Evolutionary conservation across 2,797 vertebrate species (phyloP).

Genomic region (Artibeus lituratus): DNA sequence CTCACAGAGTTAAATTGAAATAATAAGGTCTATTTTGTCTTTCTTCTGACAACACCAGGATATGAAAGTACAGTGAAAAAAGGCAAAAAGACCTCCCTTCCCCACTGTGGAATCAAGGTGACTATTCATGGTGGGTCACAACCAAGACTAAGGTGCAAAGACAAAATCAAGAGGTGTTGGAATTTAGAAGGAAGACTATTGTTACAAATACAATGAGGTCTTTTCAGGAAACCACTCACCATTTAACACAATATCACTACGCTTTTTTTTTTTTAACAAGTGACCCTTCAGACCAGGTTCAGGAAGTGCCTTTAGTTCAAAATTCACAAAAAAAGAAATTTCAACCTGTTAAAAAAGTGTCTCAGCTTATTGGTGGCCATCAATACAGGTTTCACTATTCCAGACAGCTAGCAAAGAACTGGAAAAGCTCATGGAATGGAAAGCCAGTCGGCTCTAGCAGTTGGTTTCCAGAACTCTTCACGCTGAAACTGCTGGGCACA

Average conservation of each 20-base stretch:
- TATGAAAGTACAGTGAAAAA: conserved; percentile 61
- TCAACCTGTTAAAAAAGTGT: conserved; percentile 28
- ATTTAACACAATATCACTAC: conserved; percentile 11
- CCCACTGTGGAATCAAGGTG: conserved; percentile 61
- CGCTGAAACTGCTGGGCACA: conserved; percentile 67
- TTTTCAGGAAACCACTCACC: conserved; percentile 37
- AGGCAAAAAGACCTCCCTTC: neutral
- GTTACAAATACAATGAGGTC: conserved; percentile 63
- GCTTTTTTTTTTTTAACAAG: conserved; percentile 15
- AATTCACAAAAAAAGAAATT: conserved; percentile 35
- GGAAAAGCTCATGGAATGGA: conserved; percentile 69
- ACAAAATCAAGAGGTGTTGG: conserved; percentile 62
- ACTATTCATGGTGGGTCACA: conserved; percentile 68
- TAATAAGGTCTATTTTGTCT: conserved; percentile 55
- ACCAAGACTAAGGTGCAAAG: conserved; percentile 73
- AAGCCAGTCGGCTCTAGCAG: conserved; percentile 63
- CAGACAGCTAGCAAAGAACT: conserved; percentile 75
- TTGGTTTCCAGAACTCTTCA: conserved; percentile 56
- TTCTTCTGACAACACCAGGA: conserved; percentile 65
- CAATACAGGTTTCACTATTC: conserved; percentile 36
- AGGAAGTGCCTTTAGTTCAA: conserved; percentile 26
- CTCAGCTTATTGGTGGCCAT: neutral
- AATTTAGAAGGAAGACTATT: conserved; percentile 83
- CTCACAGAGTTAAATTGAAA: conserved; percentile 74
- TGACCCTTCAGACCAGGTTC: conserved; percentile 44